Evolutionary conservation across 2,113 vertebrate genomes (phyloP).

Genomic region (Campylomormyrus numenius): DNA sequence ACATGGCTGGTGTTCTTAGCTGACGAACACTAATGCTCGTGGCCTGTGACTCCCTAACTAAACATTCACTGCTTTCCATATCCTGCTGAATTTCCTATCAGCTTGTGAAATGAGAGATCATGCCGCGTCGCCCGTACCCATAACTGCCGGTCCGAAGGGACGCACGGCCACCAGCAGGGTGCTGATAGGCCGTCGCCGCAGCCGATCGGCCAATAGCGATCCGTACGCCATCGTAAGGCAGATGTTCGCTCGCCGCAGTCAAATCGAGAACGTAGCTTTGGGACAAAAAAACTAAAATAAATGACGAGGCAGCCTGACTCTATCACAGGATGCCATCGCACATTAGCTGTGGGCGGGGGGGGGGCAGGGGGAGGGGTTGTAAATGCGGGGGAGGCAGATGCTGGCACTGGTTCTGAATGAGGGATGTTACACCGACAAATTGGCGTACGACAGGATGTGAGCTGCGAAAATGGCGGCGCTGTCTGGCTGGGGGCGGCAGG

Average conservation of each 20-base stretch:
- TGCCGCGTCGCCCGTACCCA: background rate
- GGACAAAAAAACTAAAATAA: background rate
- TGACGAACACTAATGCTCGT: background rate
- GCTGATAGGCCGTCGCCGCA: background rate
- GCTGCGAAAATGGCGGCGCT: background rate
- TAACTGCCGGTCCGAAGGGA: background rate
- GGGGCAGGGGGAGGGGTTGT: background rate
- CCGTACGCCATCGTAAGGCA: slow-evolving; percentile 40
- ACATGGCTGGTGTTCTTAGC: slow-evolving; percentile 31
- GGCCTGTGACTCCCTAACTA: background rate
- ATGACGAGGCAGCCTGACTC: background rate
- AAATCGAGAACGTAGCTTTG: background rate
- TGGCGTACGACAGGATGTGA: background rate
- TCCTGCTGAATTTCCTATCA: background rate
- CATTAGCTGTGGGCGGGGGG: background rate
- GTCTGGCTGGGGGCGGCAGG: background rate
- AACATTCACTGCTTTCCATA: background rate
- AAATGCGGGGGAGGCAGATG: slow-evolving; percentile 24
- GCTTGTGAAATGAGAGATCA: background rate
- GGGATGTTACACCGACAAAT: background rate
- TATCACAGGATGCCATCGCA: slow-evolving; percentile 23
- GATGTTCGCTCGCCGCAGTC: slow-evolving; percentile 13
- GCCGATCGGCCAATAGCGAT: background rate
- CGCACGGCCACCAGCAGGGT: background rate
- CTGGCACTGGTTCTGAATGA: slow-evolving; percentile 4